phyloP scores from a whole-genome alignment of 2,113 vertebrate genomes.

The Pterophyllum scalare region DNA sequence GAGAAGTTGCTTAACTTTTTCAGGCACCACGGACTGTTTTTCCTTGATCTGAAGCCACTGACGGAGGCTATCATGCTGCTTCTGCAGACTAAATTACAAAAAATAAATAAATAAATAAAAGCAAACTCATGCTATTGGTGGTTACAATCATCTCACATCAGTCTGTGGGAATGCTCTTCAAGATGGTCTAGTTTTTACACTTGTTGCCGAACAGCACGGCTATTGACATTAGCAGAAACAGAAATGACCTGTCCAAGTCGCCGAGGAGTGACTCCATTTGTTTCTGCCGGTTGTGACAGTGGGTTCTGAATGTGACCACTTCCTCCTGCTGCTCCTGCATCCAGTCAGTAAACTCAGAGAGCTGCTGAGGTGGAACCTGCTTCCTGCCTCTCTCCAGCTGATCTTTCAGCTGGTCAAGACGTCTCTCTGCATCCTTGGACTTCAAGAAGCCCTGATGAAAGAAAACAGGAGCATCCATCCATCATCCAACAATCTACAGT shows the following conservation, averaged over 20 bases:
- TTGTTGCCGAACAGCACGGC: background rate
- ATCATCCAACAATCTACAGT: background rate
- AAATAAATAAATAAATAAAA: background rate
- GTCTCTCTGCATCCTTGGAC: slow-evolving; percentile 82
- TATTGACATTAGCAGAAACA: background rate
- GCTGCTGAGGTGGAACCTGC: slow-evolving; percentile 80
- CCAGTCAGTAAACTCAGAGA: slow-evolving; percentile 81
- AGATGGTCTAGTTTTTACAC: background rate
- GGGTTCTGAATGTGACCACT: slow-evolving; percentile 80
- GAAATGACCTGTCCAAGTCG: slow-evolving; percentile 83
- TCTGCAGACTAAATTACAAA: slow-evolving; percentile 68
- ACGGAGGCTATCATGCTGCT: slow-evolving; percentile 68
- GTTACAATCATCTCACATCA: background rate
- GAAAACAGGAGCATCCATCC: background rate
- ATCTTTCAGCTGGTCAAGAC: slow-evolving; percentile 83
- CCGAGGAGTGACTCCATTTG: slow-evolving; percentile 79
- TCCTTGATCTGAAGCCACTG: slow-evolving; percentile 78
- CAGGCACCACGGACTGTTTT: slow-evolving; percentile 44
- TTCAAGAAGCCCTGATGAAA: slow-evolving; percentile 83
- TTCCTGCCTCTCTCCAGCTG: slow-evolving; percentile 79
- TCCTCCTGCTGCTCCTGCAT: slow-evolving; percentile 86
- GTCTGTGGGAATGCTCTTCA: background rate
- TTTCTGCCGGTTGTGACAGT: slow-evolving; percentile 80
- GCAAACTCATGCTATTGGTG: background rate
- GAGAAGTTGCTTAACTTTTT: slow-evolving; percentile 60